Conservation (phyloP, 2,888 invertebrate genomes). For the Hirtodrosophila alboralis region DNA sequence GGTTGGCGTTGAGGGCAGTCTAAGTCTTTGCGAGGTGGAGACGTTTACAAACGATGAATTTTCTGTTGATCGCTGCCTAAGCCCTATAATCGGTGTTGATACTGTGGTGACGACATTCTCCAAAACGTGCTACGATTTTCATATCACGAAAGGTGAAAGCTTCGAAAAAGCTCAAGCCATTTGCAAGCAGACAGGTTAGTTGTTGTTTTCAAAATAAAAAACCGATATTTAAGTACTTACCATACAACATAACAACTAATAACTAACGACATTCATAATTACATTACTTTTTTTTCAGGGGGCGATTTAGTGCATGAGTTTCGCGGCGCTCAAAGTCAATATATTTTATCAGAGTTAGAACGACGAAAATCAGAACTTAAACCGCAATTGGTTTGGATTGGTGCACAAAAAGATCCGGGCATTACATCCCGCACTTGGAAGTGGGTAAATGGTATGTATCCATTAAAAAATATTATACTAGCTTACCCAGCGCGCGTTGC, state of each 20-base stretch:
- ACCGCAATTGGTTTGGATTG: slow-evolving; percentile 95
- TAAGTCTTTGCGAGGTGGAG: slow-evolving; percentile 96
- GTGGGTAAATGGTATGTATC: slow-evolving; percentile 95
- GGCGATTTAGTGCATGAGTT: slow-evolving; percentile 84
- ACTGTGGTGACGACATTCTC: slow-evolving; percentile 93
- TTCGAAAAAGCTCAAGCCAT: slow-evolving; percentile 92
- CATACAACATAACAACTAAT: slow-evolving; percentile 9
- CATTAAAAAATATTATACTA: slow-evolving; percentile 17
- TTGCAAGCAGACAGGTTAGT: slow-evolving; percentile 89
- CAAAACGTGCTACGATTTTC: slow-evolving; percentile 94
- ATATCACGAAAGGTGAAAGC: slow-evolving; percentile 91
- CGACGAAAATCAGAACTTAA: slow-evolving; percentile 91
- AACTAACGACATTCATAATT: no score
- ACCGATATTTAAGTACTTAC: neutral
- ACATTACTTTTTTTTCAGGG: no score
- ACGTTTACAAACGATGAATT: slow-evolving; percentile 96
- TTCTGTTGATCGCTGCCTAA: slow-evolving; percentile 92
- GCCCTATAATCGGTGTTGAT: slow-evolving; percentile 90
- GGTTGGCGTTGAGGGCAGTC: slow-evolving; percentile 94
- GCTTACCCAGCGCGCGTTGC: no score
- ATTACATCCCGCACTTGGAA: slow-evolving; percentile 93
- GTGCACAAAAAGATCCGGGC: slow-evolving; percentile 94
- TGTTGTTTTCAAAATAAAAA: neutral
- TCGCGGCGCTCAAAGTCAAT: slow-evolving; percentile 83
- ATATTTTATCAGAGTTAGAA: slow-evolving; percentile 91